Evolutionary conservation across 2,888 invertebrate species (phyloP).

Genomic region (Thymelicus acteon): DNA sequence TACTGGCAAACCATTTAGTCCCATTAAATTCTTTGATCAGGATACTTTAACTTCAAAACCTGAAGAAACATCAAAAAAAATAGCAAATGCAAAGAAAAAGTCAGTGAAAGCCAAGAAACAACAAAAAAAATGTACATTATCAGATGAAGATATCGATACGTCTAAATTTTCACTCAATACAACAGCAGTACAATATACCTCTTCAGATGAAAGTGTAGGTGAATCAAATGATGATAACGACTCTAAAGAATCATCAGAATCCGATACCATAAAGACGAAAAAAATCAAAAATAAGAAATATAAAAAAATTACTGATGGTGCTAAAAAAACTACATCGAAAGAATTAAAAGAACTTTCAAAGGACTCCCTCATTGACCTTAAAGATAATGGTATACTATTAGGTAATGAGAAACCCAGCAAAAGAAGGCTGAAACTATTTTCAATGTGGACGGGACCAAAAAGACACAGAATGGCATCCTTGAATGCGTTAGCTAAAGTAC

Average conservation of each 20-base stretch:
- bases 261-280: constrained; percentile 66
- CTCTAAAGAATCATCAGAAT: constrained; percentile 74
- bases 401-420: constrained; percentile 76
- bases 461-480: constrained; percentile 94
- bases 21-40: constrained; percentile 72
- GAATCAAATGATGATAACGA: constrained; percentile 79
- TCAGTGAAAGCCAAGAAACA: constrained; percentile 61
- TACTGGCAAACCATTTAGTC: constrained; percentile 80
- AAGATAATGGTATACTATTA: constrained; percentile 65
- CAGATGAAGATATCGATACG: constrained; percentile 74
- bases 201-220: constrained; percentile 75
- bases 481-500: constrained; percentile 95
- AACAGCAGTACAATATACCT: constrained; percentile 65
- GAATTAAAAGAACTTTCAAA: constrained; percentile 78
- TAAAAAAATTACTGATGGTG: constrained; percentile 69
- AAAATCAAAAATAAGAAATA: constrained; percentile 74
- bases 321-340: constrained; percentile 70
- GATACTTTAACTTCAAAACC: constrained; percentile 56
- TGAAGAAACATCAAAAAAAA: constrained; percentile 52
- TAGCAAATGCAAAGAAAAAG: constrained; percentile 55
- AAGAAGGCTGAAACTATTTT: constrained; percentile 85
- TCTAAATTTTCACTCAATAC: constrained; percentile 75
- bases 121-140: constrained; percentile 60
- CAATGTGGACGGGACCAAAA: constrained; percentile 91
- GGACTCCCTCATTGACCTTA: constrained; percentile 74